Evolutionary conservation across 2,797 vertebrate species (phyloP), one percentile per base, ranked within the genome.

Genomic region (Discoglossus pictus): DNA sequence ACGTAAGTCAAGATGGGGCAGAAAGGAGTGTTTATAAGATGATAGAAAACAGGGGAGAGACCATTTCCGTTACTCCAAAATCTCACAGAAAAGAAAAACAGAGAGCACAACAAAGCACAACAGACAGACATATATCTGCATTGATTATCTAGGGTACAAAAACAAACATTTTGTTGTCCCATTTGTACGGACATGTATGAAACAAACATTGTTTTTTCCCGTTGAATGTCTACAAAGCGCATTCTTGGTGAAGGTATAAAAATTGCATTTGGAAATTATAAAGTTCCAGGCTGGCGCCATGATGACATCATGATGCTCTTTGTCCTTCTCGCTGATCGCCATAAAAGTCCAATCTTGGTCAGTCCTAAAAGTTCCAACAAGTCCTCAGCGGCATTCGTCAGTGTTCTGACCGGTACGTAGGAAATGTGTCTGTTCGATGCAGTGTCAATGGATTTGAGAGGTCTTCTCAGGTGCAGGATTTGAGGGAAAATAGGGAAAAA

Each of bases 351-450:
- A n/a, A n/a, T n/a, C n/a, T n/a, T n/a, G n/a, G n/a, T n/a, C n/a
- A n/a, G n/a, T n/a, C n/a, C n/a, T n/a, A n/a, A n/a, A n/a, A n/a
- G n/a, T n/a, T n/a, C n/a, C n/a, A n/a, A n/a, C n/a, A n/a, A n/a
- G n/a, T n/a, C n/a, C n/a, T n/a, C n/a, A n/a, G n/a, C n/a, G 55
- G 69, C n/a, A 9, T 36, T 73, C 71, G 79, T 82, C 85, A 82
- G 65, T 86, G 85, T 31, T 90, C 89, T 3, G 87, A 74, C 25
- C 85, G 75, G 74, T 79, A 89, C 63, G 80, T 21, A 2, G 89
- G 87, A 7, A 90, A 90, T 54, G 86, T 88, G 76, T 89, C 89
- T 6, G 84, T 87, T 66, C 85, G 83, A 20, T 86, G 89, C 21
- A 91, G 85, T 79, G 86, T 89, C 86, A 81, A 40, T 0, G 87